Evolutionary conservation across 1,140 invertebrate genomes (phyloP), one percentile per base, ranked within the genome.

Genomic region (Planococcus citri): DNA sequence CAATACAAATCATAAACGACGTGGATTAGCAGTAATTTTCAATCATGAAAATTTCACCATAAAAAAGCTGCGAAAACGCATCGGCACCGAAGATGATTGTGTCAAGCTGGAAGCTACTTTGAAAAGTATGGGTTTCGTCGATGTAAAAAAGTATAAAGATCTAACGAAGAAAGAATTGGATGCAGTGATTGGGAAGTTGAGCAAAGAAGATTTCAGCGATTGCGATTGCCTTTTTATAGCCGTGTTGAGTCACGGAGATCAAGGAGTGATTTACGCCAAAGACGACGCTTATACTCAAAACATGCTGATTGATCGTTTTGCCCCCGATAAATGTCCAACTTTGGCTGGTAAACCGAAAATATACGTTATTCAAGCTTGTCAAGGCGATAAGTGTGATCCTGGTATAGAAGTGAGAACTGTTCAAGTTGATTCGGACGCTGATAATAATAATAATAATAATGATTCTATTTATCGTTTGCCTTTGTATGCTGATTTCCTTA

Each of bases 311-410:
- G 83, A 85, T 41, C 83, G 86, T 71, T 97, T 97, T 76, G 92
- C 92, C 57, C 88, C 90, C 10, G 87, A 94, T 76, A 88, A 85
- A 72, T 96, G 94, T 75, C 86, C 86, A 24, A 83, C 87, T 69
- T 80, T 98, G 51, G 90, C 91, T 74, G 94, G 94, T n/a, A 95
- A 95, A 79, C 93, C 93, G 10, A 96, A 96, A 78, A 71, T 96
- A 58, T 95, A 95, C 77, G 94, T 96, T 73, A 88, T 95, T 69
- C 71, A 95, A 83, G 92, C 92, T 73, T 95, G 92, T 74, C 92
- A 93, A 79, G 92, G 92, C 24, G 90, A 93, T 77, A 86, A 85
- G 75, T 79, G 95, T 21, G 92, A 95, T 79, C 77, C 80, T 33
- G 92, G 90, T 2, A 80, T 87, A 21, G 83, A 80, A 29, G 76